phyloP scores from a whole-genome alignment of 1,140 invertebrate species.

The Drosophila kanapiae region DNA sequence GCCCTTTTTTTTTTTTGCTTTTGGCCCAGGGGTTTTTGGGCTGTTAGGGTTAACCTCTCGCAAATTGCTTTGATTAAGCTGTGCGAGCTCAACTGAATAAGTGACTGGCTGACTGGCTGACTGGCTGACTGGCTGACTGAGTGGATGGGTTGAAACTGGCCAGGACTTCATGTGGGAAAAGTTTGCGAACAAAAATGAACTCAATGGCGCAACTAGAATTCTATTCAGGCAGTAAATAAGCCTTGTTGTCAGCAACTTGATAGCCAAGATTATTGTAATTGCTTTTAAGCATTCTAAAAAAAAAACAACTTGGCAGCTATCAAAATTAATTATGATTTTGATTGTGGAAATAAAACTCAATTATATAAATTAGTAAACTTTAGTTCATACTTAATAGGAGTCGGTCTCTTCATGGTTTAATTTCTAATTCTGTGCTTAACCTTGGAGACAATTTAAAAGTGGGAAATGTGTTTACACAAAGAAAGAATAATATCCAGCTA shows the following conservation, averaged over 20 bases:
- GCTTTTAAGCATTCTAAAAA: no score
- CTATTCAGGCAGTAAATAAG: neutral
- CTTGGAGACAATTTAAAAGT: no score
- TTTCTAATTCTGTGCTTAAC: neutral
- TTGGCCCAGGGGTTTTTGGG: constrained; percentile 1
- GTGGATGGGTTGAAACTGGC: neutral
- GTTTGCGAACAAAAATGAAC: neutral
- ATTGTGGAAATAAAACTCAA: neutral
- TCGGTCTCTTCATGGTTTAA: neutral
- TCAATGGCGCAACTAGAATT: neutral
- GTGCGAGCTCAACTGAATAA: constrained; percentile 50
- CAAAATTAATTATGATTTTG: neutral
- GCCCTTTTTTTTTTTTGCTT: constrained; percentile 6
- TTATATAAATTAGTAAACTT: neutral
- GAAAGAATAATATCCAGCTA: no score
- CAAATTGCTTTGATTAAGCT: constrained; percentile 71
- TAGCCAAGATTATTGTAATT: neutral
- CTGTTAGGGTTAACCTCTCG: constrained; percentile 47
- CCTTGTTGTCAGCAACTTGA: neutral
- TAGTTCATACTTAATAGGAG: no score
- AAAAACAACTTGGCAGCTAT: neutral
- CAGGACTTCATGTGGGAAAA: constrained; percentile 9
- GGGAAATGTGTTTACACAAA: no score
- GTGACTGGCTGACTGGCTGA: constrained; percentile 16
- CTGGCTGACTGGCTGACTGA: neutral